These are phyloP conservation scores for Platichthys stellatus DNA, from an alignment of 2,113 vertebrate species.

Conservation along the genomic window DNA sequence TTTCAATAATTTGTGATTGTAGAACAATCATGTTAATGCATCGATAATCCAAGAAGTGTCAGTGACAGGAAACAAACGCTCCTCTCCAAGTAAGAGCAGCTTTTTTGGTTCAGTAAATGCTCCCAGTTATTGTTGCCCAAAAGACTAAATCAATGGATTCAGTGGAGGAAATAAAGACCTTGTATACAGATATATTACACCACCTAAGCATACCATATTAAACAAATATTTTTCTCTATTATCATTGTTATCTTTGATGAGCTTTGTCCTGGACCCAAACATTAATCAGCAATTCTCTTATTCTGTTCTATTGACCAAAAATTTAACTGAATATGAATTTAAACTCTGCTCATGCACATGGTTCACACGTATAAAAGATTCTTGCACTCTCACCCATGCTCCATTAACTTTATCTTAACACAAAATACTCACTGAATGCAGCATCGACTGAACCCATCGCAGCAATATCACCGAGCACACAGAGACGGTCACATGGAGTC, in stretches of 20 bases:
- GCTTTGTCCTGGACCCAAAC: background rate
- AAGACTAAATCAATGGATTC: conserved; percentile 9
- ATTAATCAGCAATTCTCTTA: background rate
- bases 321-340: background rate
- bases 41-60: conserved; percentile 28
- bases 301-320: background rate
- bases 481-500: conserved; percentile 22
- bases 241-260: background rate
- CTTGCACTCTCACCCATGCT: background rate
- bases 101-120: background rate
- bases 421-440: background rate
- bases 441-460: background rate
- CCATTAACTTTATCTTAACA: background rate
- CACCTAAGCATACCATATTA: background rate
- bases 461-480: conserved; percentile 32
- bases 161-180: conserved; percentile 8
- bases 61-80: conserved; percentile 14
- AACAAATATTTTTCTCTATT: background rate
- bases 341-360: background rate
- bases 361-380: background rate
- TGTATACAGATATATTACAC: background rate
- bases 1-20: conserved; percentile 12
- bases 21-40: conserved; percentile 29
- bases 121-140: background rate
- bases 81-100: conserved; percentile 3